Percentiles rank a stretch among this genome's conserved stretches.
phyloP scores from a whole-genome alignment of 2,888 invertebrate genomes.

The Pseudoips prasinana region DNA sequence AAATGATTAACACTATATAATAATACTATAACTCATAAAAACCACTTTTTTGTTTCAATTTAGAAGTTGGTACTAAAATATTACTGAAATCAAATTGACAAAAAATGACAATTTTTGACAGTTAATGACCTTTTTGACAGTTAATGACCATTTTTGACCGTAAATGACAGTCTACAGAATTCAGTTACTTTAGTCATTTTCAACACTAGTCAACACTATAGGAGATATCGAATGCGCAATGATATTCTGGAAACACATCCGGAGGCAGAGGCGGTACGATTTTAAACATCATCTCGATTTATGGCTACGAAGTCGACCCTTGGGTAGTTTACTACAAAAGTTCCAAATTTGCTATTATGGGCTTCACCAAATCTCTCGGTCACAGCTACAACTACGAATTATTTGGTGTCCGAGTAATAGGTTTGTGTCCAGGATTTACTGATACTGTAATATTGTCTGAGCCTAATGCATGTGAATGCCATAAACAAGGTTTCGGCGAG shows the following conservation, averaged over 20 bases:
- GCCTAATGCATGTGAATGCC: constrained; percentile 5
- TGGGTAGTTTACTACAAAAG: constrained; percentile 23
- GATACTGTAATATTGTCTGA: constrained; percentile 44
- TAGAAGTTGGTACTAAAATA: too few relatives aligned
- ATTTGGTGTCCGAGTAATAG: constrained; percentile 68
- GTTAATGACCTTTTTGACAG: too few relatives aligned
- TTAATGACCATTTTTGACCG: too few relatives aligned
- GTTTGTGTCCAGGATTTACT: constrained; percentile 74
- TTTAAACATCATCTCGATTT: constrained; percentile 82
- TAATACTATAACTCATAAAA: too few relatives aligned
- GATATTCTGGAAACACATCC: constrained; percentile 76
- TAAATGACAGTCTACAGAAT: too few relatives aligned
- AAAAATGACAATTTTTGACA: too few relatives aligned
- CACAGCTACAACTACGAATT: constrained; percentile 55
- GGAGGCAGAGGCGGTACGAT: constrained; percentile 82
- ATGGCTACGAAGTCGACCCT: constrained; percentile 50
- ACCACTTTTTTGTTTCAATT: too few relatives aligned
- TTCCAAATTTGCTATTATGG: constrained; percentile 63
- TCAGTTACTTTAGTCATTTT: too few relatives aligned
- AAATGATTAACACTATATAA: too few relatives aligned
- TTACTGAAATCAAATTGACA: too few relatives aligned
- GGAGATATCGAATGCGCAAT: constrained; percentile 53
- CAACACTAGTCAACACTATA: too few relatives aligned
- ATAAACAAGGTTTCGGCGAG: constrained; percentile 12
- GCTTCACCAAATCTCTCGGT: constrained; percentile 66